phyloP scores from a whole-genome alignment of 2,888 invertebrate species.

The Apamea anceps region DNA sequence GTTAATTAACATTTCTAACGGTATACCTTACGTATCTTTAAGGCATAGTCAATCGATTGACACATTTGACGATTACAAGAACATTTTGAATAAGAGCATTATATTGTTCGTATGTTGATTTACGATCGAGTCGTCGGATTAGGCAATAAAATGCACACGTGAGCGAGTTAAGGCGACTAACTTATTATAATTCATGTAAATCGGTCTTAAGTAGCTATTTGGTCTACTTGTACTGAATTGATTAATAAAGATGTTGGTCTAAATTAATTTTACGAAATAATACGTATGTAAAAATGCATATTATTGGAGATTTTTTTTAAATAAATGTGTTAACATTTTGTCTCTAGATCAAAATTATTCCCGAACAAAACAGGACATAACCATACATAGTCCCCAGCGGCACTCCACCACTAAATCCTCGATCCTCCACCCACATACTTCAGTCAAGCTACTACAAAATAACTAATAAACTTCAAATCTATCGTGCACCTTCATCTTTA shows the following conservation, averaged over 20 bases:
- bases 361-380: background rate
- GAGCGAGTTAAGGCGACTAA: slow-evolving; percentile 31
- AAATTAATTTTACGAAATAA: background rate
- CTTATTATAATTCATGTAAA: slow-evolving; percentile 38
- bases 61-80: slow-evolving; percentile 28
- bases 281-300: too few relatives aligned
- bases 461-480: slow-evolving; percentile 47
- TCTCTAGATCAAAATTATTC: background rate
- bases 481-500: slow-evolving; percentile 48
- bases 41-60: slow-evolving; percentile 16
- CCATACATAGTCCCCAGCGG: slow-evolving; percentile 10
- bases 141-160: slow-evolving; percentile 41
- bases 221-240: background rate
- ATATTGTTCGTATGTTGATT: slow-evolving; percentile 45
- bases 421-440: slow-evolving; percentile 3
- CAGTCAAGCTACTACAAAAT: slow-evolving; percentile 23
- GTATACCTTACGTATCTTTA: slow-evolving; percentile 20
- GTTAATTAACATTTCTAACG: slow-evolving; percentile 56
- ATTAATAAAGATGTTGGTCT: slow-evolving; percentile 1
- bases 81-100: slow-evolving; percentile 28
- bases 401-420: background rate
- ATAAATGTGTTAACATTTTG: background rate
- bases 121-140: slow-evolving; percentile 38
- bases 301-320: too few relatives aligned
- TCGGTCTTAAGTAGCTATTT: slow-evolving; percentile 27